phyloP scores from a whole-genome alignment of 2,113 vertebrate species.

The Poecile atricapillus region DNA sequence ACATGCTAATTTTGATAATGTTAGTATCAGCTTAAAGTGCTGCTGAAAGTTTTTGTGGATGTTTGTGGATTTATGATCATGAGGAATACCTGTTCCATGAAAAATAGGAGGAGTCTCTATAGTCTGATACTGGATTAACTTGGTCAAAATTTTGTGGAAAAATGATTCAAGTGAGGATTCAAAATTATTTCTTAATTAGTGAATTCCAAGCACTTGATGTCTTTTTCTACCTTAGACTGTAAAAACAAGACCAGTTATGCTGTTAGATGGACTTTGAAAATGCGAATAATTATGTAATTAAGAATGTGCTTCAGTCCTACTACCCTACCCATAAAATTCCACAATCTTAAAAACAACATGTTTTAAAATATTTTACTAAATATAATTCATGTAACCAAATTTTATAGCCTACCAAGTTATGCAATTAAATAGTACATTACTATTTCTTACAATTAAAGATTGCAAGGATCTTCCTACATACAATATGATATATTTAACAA shows the following conservation, averaged over 20 bases:
- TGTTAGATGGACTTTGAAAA: slow-evolving; percentile 73
- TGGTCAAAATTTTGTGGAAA: not conserved
- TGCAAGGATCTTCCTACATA: slow-evolving; percentile 65
- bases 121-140: not conserved
- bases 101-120: not conserved
- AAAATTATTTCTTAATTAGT: not conserved
- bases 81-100: not conserved
- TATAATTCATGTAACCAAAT: slow-evolving; percentile 74
- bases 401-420: slow-evolving; percentile 74
- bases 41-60: not conserved
- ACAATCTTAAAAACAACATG: slow-evolving; percentile 66
- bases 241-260: slow-evolving; percentile 64
- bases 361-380: slow-evolving; percentile 79
- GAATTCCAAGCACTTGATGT: not conserved
- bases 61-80: not conserved
- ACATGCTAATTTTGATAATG: not conserved
- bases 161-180: not conserved
- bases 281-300: slow-evolving; percentile 78
- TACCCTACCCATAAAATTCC: slow-evolving; percentile 72
- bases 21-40: not conserved
- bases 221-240: slow-evolving; percentile 46
- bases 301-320: slow-evolving; percentile 70
- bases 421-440: slow-evolving; percentile 73
- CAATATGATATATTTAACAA: slow-evolving; percentile 76
- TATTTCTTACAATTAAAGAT: slow-evolving; percentile 77